These are phyloP conservation scores for Odobenus rosmarus DNA, from an alignment of 2,113 vertebrate genomes.

Conservation along the genomic window DNA sequence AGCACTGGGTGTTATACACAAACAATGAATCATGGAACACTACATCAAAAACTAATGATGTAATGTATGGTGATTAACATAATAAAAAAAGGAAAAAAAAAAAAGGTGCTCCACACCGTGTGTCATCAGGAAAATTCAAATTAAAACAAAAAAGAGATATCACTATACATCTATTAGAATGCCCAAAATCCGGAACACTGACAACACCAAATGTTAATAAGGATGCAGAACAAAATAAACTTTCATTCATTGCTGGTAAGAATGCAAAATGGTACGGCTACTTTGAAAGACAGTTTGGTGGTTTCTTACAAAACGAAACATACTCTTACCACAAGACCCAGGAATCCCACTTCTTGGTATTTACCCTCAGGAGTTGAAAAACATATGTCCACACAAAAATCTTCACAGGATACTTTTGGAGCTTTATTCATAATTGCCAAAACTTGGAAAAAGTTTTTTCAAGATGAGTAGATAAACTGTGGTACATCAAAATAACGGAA, in stretches of 20 bases:
- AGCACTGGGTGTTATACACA: too few species aligned
- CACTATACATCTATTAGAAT: background rate
- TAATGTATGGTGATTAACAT: too few species aligned
- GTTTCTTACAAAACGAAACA: background rate
- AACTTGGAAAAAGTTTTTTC: background rate
- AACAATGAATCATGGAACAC: too few species aligned
- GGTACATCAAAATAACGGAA: background rate
- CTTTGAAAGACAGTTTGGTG: background rate
- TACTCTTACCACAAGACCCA: background rate
- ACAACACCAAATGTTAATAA: background rate
- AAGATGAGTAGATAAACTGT: background rate
- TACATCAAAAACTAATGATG: too few species aligned
- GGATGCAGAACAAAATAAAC: background rate
- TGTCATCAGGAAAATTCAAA: background rate
- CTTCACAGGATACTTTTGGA: background rate
- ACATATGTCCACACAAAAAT: background rate
- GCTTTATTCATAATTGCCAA: background rate
- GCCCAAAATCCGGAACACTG: background rate
- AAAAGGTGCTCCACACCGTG: background rate
- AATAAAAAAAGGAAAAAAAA: too few species aligned
- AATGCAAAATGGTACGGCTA: background rate
- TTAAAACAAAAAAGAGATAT: background rate
- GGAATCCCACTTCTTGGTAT: background rate
- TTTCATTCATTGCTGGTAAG: background rate
- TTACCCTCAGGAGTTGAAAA: background rate